Evolutionary conservation across 1,140 invertebrate species (phyloP).

Genomic region (Lucilia cuprina): DNA sequence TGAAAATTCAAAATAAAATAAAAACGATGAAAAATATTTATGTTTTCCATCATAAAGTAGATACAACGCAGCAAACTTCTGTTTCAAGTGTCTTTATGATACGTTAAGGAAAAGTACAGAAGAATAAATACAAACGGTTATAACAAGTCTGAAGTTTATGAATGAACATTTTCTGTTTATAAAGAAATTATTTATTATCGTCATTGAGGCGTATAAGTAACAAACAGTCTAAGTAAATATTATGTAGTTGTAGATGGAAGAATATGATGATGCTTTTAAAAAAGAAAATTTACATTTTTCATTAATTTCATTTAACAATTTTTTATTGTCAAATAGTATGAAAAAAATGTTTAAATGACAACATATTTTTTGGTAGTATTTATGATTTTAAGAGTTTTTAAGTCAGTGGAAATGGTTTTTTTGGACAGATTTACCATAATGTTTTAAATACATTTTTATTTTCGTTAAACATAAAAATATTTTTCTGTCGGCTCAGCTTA

Average conservation of each 20-base stretch:
- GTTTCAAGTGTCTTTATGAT: not conserved
- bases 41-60: not conserved
- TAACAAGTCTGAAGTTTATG: not conserved
- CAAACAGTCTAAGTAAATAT: not conserved
- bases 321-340: not conserved
- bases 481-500: too few species aligned
- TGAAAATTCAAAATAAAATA: not conserved
- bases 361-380: too few species aligned
- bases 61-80: not conserved
- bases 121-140: not conserved
- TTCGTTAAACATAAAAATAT: too few species aligned
- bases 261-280: not conserved
- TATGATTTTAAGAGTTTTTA: too few species aligned
- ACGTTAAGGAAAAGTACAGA: not conserved
- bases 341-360: not conserved
- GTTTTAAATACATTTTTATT: too few species aligned
- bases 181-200: not conserved
- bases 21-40: not conserved
- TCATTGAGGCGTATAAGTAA: slow-evolving; percentile 17
- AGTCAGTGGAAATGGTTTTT: too few species aligned
- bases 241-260: not conserved
- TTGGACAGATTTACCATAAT: too few species aligned
- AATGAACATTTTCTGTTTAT: not conserved
- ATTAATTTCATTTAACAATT: not conserved
- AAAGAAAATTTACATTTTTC: not conserved